These are phyloP conservation scores for Conus betulinus DNA, from an alignment of 1,140 invertebrate genomes.

Conservation along the genomic window DNA sequence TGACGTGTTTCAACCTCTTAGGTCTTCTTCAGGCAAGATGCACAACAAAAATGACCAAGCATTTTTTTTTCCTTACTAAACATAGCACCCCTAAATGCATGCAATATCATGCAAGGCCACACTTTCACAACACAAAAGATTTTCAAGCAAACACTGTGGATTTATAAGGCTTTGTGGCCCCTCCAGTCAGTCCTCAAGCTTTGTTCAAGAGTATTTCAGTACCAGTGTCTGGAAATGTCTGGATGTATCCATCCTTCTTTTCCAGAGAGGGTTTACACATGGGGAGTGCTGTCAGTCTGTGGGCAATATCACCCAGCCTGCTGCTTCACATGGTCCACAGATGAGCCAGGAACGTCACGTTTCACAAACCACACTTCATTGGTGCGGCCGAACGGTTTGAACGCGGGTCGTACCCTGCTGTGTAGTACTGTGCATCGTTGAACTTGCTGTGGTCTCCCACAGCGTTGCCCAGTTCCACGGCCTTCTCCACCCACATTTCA, in stretches of 20 bases:
- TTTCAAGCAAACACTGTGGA: not conserved
- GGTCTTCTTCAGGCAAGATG: too few relatives aligned
- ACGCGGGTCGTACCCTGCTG: slow-evolving; percentile 67
- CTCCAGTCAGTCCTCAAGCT: not conserved
- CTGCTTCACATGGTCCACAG: not conserved
- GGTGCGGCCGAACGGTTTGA: slow-evolving; percentile 62
- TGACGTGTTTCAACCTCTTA: too few relatives aligned
- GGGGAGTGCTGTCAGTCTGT: not conserved
- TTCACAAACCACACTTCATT: slow-evolving; percentile 70
- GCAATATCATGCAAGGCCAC: too few relatives aligned
- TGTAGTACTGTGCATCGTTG: slow-evolving; percentile 56
- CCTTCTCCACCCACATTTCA: slow-evolving; percentile 55
- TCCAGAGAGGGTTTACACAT: not conserved
- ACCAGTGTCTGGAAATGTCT: too few relatives aligned
- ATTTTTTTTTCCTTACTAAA: too few relatives aligned
- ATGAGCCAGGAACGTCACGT: slow-evolving; percentile 26
- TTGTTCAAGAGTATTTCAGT: not conserved
- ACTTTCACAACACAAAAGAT: too few relatives aligned
- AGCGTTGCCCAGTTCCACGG: slow-evolving; percentile 47
- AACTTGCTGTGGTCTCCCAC: slow-evolving; percentile 45
- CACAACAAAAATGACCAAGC: too few relatives aligned
- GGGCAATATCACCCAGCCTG: not conserved
- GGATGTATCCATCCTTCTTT: too few relatives aligned
- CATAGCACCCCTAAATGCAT: too few relatives aligned
- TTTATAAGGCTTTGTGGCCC: not conserved